These are phyloP conservation scores for Taurulus bubalis DNA, from an alignment of 2,113 vertebrate genomes.

Conservation along the genomic window DNA sequence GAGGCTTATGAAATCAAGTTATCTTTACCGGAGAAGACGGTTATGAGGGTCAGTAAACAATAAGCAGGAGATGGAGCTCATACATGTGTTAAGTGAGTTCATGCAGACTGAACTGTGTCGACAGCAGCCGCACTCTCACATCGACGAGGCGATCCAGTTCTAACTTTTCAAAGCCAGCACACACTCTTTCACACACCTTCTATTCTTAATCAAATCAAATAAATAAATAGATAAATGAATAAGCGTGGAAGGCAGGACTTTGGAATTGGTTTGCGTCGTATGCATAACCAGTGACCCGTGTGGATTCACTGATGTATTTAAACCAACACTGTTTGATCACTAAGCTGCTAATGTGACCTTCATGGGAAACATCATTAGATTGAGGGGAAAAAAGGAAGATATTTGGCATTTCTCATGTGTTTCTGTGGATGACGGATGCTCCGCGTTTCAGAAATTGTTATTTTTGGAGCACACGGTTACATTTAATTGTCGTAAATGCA, in stretches of 20 bases:
- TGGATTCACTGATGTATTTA: conserved; percentile 29
- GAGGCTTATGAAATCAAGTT: not conserved
- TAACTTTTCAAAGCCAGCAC: not conserved
- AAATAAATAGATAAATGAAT: conserved; percentile 44
- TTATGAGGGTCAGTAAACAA: conserved; percentile 6
- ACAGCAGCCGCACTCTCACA: not conserved
- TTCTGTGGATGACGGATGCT: not conserved
- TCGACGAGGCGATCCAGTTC: not conserved
- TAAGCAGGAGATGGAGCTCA: not conserved
- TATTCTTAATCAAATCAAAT: conserved; percentile 43
- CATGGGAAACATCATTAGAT: not conserved
- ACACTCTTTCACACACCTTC: not conserved
- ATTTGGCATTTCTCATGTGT: not conserved
- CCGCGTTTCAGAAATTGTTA: not conserved
- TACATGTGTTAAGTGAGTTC: not conserved
- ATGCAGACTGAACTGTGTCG: not conserved
- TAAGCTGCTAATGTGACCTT: conserved; percentile 41
- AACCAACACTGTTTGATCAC: conserved; percentile 13
- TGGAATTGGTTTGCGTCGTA: conserved; percentile 27
- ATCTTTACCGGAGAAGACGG: not conserved
- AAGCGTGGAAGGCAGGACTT: conserved; percentile 43
- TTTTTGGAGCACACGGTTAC: not conserved
- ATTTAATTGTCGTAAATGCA: no score
- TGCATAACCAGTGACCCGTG: conserved; percentile 38
- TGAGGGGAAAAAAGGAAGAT: no score